Evolutionary conservation across 2,113 vertebrate genomes (phyloP).

Genomic region (Pheucticus melanocephalus): DNA sequence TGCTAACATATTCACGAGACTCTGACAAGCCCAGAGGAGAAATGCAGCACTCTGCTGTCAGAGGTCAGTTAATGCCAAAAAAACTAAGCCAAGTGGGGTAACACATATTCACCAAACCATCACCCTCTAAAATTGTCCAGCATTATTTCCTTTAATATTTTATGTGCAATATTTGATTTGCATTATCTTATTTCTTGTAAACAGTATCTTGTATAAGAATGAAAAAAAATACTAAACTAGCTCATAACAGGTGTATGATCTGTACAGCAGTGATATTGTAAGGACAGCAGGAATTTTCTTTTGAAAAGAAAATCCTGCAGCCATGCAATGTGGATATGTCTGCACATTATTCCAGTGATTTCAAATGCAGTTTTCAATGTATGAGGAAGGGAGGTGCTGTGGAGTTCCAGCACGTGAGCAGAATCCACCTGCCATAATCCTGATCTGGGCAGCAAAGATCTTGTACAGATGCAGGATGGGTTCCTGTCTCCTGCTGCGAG

Average conservation of each 20-base stretch:
- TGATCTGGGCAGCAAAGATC: background rate
- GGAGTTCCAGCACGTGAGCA: background rate
- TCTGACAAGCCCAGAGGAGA: background rate
- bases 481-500: background rate
- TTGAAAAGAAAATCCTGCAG: background rate
- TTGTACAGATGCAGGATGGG: rapidly evolving
- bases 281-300: background rate
- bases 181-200: background rate
- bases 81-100: background rate
- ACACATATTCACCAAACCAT: background rate
- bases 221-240: background rate
- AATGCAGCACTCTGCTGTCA: background rate
- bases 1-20: background rate
- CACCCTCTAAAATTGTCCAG: background rate
- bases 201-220: background rate
- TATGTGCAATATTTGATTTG: background rate
- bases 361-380: background rate
- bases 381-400: background rate
- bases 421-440: background rate
- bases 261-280: background rate
- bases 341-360: background rate
- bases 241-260: background rate
- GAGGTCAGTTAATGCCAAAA: background rate
- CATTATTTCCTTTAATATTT: background rate
- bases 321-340: background rate